These are phyloP conservation scores for Bedellia somnulentella DNA, from an alignment of 2,888 invertebrate species.

Conservation along the genomic window DNA sequence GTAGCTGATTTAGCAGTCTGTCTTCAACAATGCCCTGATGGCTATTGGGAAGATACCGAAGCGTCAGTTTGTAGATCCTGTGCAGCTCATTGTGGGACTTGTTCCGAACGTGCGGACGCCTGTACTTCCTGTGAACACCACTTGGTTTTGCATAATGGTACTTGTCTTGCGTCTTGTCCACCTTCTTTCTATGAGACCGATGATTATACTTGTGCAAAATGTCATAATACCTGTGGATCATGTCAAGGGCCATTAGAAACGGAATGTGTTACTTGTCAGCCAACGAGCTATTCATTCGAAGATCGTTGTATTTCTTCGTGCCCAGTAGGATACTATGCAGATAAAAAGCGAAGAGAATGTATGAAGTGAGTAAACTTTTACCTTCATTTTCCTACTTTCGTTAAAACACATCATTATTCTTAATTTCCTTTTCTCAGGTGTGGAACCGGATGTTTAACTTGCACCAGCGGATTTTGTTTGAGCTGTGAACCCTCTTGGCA, in stretches of 20 bases:
- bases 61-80: constrained; percentile 82
- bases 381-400: background rate
- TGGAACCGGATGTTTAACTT: constrained; percentile 75
- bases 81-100: constrained; percentile 83
- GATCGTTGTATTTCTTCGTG: constrained; percentile 74
- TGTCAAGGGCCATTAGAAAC: constrained; percentile 76
- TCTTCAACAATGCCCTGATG: constrained; percentile 85
- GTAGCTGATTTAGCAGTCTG: constrained; percentile 86
- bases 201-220: constrained; percentile 81
- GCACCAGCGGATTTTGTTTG: constrained; percentile 72
- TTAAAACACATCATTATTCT: constrained; percentile 2
- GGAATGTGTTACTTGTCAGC: constrained; percentile 81
- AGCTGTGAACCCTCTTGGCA: constrained; percentile 76
- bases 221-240: constrained; percentile 78
- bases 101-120: constrained; percentile 78
- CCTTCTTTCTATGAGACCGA: constrained; percentile 81
- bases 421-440: constrained; percentile 44
- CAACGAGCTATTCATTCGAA: constrained; percentile 69
- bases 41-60: constrained; percentile 80
- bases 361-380: constrained; percentile 45
- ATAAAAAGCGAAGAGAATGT: constrained; percentile 79
- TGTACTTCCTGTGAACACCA: constrained; percentile 90
- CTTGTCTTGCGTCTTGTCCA: constrained; percentile 84
- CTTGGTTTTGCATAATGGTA: constrained; percentile 77
- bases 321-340: constrained; percentile 73